Evolutionary conservation across 2,113 vertebrate species (phyloP).

Genomic region (Alouatta palliata): DNA sequence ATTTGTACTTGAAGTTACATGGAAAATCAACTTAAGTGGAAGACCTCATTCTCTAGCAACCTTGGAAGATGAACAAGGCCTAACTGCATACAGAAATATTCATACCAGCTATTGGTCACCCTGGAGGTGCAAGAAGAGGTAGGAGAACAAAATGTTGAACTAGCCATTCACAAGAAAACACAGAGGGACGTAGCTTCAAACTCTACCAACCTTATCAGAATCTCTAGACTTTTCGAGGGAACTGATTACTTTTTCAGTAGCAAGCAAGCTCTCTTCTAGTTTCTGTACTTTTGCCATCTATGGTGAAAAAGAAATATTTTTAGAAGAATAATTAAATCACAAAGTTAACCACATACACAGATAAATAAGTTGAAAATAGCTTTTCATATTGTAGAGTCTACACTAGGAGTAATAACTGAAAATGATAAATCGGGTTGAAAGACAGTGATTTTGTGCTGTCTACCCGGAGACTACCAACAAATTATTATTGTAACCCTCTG

Average conservation of each 20-base stretch:
- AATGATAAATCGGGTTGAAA: background rate
- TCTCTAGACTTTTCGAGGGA: constrained; percentile 89
- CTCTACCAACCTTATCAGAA: constrained; percentile 89
- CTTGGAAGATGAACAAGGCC: background rate
- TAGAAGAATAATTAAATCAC: constrained; percentile 51
- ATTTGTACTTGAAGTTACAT: background rate
- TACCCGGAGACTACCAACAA: background rate
- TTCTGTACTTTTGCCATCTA: constrained; percentile 84
- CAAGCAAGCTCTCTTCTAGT: constrained; percentile 85
- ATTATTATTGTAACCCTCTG: background rate
- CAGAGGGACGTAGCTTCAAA: background rate
- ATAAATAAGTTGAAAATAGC: background rate
- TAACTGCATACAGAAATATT: background rate
- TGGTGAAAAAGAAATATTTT: background rate
- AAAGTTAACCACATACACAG: background rate
- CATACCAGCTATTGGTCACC: background rate
- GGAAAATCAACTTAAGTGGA: background rate
- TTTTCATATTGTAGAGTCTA: background rate
- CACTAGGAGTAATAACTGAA: background rate
- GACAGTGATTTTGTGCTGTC: background rate
- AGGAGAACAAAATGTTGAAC: background rate
- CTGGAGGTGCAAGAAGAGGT: background rate
- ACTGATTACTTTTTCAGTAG: constrained; percentile 82
- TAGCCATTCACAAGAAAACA: background rate
- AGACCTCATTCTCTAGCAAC: background rate